phyloP scores from a whole-genome alignment of 1,140 invertebrate genomes.

The Diploscapter pachys region DNA sequence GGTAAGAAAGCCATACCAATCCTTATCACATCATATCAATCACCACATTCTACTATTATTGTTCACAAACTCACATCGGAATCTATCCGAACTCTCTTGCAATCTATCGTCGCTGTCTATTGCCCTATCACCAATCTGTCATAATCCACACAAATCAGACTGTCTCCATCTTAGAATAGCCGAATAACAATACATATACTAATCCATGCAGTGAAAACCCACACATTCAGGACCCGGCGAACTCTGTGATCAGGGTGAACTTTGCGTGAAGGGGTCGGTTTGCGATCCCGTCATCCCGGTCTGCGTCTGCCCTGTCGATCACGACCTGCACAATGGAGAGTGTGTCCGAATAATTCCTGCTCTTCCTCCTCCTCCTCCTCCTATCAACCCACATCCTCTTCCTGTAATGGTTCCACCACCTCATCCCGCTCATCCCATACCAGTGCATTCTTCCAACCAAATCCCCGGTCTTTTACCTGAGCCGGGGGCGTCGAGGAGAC shows the following conservation, averaged over 20 bases:
- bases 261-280: conserved; percentile 48
- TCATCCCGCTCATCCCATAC: neutral
- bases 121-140: conserved; percentile 1
- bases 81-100: conserved; percentile 6
- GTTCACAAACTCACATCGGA: neutral
- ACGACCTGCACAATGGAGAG: conserved; percentile 47
- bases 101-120: neutral
- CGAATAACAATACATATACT: too few relatives aligned
- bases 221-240: conserved; percentile 52
- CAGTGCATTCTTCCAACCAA: conserved; percentile 8
- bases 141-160: neutral
- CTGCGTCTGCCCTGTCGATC: conserved; percentile 53
- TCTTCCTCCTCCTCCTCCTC: neutral
- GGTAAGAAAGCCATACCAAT: conserved; percentile 32
- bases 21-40: neutral
- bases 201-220: too few relatives aligned
- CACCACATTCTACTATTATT: neutral
- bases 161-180: too few relatives aligned
- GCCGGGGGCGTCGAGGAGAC: too few relatives aligned
- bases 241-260: conserved; percentile 49
- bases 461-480: neutral
- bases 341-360: conserved; percentile 33
- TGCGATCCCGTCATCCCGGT: conserved; percentile 52
- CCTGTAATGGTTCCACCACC: neutral
- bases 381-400: neutral